These are phyloP conservation scores for Semicossyphus pulcher DNA, from an alignment of 2,113 vertebrate species.

Conservation along the genomic window DNA sequence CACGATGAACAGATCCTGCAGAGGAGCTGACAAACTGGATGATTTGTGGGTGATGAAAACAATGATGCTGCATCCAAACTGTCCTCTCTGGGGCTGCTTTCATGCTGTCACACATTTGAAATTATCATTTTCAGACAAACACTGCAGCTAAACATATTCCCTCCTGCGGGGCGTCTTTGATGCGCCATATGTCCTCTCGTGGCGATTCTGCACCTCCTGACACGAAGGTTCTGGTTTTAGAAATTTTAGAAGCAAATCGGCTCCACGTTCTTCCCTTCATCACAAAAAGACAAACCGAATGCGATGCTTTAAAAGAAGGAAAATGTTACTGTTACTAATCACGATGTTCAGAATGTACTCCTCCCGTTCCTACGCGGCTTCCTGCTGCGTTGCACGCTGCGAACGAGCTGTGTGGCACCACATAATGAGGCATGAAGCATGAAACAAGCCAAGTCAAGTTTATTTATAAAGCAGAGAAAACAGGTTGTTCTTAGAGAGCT, in stretches of 20 bases:
- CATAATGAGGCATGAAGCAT: not conserved
- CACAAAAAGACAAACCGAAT: no score
- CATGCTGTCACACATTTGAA: not conserved
- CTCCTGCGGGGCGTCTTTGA: not conserved
- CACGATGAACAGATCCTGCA: not conserved
- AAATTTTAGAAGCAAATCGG: not conserved
- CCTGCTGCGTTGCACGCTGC: constrained; percentile 31
- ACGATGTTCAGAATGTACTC: not conserved
- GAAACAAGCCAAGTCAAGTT: not conserved
- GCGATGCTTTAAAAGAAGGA: no score
- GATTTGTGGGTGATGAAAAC: not conserved
- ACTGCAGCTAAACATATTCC: not conserved
- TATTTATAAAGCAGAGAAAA: constrained; percentile 9
- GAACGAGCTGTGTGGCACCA: constrained; percentile 7
- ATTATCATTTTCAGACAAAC: not conserved
- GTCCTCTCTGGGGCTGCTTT: not conserved
- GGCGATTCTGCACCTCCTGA: constrained; percentile 3
- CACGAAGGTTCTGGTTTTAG: constrained; percentile 1
- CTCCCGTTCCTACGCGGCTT: not conserved
- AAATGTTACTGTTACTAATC: not conserved
- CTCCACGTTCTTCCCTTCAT: not conserved
- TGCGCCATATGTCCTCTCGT: constrained; percentile 12
- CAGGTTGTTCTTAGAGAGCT: not conserved
- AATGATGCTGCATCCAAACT: not conserved
- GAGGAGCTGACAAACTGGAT: not conserved